Base-by-base conservation (phyloP, 2,888 invertebrate genomes). In the Drosophila recens region DNA sequence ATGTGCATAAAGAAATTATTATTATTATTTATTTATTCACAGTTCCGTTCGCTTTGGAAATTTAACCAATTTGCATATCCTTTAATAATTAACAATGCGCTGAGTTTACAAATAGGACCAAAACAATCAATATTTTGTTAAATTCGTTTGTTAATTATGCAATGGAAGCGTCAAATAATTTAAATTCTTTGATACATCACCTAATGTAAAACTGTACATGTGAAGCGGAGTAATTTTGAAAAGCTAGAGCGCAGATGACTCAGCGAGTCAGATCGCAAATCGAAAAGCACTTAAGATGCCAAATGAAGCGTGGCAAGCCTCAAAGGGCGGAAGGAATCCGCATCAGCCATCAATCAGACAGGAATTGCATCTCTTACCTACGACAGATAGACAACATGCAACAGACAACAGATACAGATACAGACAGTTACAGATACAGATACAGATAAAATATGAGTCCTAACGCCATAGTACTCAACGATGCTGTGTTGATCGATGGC, bases 21-120 rank as follows among this genome's bases (percentile, higher is more conserved):
- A 56, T 66, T 79, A 66, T 75, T 67, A 57, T 67, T 78, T 85
- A 86, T 76, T 82, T 88, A 88, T 88, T 86, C 75, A 73, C 75
- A 85, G 75, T 85, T 85, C 82, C 80, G 80, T 65, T 80, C 56
- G 58, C 66, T 63, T 72, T 75, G 72, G 63, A 68, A 73, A 87
- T 75, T 73, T 74, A 69, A 66, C 69, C 64, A 81, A 81, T 79
- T 77, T 76, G 68, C 48, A 61, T 67, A 66, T 69, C 79, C 30
- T 30, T 8, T 30, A 30, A 30, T 30, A 30, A 27, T 85, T 75
- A 80, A 83, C 79, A 77, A 79, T 82, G 69, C 68, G 69, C 54
- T 59, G 67, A 61, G 68, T 71, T 82, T 86, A 75, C 88, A 85
- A 82, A 85, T 70, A 73, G 86, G 88, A 30, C 15, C 52, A 58